These are phyloP conservation scores for Onychostruthus taczanowskii DNA, from an alignment of 2,113 vertebrate species.

Conservation along the genomic window DNA sequence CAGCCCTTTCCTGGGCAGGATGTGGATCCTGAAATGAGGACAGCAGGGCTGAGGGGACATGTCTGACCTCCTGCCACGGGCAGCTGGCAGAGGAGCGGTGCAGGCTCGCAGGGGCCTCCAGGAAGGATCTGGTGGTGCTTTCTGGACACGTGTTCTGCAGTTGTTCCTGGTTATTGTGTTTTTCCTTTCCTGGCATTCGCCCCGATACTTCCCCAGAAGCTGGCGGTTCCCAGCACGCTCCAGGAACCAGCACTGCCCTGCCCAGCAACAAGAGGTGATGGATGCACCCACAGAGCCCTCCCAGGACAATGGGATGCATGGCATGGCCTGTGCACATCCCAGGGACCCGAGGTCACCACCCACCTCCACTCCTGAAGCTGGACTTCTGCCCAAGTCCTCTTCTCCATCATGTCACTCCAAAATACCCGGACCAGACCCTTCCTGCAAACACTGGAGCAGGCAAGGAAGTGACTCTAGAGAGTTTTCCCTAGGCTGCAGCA, in stretches of 20 bases:
- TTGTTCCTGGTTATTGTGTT: constrained; percentile 21
- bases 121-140: constrained; percentile 23
- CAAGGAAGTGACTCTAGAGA: neutral
- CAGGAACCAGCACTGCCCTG: neutral
- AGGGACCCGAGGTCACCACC: accelerated
- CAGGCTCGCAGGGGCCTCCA: neutral
- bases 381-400: neutral
- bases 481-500: neutral
- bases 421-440: neutral
- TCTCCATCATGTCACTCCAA: neutral
- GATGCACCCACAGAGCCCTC: neutral
- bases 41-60: neutral
- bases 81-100: neutral
- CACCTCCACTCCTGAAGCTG: neutral
- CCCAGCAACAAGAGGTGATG: neutral
- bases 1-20: constrained; percentile 31
- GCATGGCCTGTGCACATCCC: neutral
- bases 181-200: constrained; percentile 22
- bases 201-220: constrained; percentile 12
- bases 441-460: neutral
- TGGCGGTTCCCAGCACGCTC: neutral
- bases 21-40: neutral
- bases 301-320: neutral
- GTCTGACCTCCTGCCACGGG: accelerated
- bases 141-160: neutral